Conservation (phyloP, 1,140 invertebrate species). For the Apis florea region DNA sequence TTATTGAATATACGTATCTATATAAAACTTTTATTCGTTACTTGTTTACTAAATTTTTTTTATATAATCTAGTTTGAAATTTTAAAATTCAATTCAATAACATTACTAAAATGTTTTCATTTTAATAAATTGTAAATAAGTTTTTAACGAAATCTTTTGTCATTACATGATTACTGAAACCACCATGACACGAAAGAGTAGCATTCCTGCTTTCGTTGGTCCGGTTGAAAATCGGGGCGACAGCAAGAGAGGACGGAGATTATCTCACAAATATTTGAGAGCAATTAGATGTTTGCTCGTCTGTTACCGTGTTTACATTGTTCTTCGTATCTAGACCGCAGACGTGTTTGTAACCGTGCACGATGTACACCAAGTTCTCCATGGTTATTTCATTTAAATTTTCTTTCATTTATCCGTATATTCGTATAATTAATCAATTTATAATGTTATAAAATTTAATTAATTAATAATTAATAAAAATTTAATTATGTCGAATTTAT, state of each 20-base stretch:
- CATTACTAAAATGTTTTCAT: neutral
- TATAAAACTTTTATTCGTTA: no score
- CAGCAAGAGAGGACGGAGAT: constrained; percentile 63
- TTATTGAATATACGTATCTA: no score
- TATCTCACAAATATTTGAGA: constrained; percentile 77
- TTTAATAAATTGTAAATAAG: no score
- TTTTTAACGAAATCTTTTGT: constrained; percentile 4
- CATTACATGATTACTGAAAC: constrained; percentile 16
- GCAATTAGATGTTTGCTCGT: constrained; percentile 76
- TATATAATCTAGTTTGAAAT: no score
- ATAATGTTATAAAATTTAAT: no score
- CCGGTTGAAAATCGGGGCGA: constrained; percentile 58
- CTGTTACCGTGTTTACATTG: constrained; percentile 73
- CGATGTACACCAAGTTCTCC: constrained; percentile 45
- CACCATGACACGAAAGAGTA: constrained; percentile 24
- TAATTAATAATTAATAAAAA: no score
- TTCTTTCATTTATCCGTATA: neutral
- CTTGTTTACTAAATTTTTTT: no score
- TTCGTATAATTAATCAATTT: no score
- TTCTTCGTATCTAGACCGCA: constrained; percentile 72
- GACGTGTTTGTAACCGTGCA: constrained; percentile 61
- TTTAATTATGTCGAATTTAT: no score
- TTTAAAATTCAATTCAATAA: neutral
- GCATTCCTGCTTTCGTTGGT: constrained; percentile 21
- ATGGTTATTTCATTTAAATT: constrained; percentile 1